These are phyloP conservation scores for Zaprionus ornatus DNA, from an alignment of 1,140 invertebrate genomes.

Conservation along the genomic window DNA sequence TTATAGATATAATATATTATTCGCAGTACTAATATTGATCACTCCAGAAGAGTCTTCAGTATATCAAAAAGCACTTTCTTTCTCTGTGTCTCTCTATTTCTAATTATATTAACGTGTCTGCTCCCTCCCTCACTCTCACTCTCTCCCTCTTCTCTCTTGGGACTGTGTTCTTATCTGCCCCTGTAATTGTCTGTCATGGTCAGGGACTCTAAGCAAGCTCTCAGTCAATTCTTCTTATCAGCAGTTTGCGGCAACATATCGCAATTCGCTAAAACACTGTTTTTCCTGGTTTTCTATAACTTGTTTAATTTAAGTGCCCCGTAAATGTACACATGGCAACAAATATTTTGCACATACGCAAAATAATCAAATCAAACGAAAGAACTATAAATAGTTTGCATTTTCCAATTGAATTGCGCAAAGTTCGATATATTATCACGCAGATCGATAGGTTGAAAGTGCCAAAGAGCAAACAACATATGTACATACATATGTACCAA, in stretches of 20 bases:
- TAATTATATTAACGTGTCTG: not conserved
- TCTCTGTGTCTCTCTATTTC: not conserved
- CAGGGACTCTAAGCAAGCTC: slow-evolving; percentile 4
- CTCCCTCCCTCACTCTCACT: not conserved
- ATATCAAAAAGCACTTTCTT: not conserved
- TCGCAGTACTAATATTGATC: not conserved
- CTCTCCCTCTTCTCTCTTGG: not conserved
- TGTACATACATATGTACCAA: not conserved
- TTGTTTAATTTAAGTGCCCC: slow-evolving; percentile 63
- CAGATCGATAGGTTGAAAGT: not conserved
- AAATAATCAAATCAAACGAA: slow-evolving; percentile 17
- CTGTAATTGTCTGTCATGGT: slow-evolving; percentile 39
- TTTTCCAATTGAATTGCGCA: slow-evolving; percentile 24
- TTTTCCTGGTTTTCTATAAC: slow-evolving; percentile 36
- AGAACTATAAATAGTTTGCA: slow-evolving; percentile 15
- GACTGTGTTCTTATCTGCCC: not conserved
- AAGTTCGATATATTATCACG: slow-evolving; percentile 30
- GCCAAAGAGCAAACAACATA: slow-evolving; percentile 11
- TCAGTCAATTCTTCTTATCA: slow-evolving; percentile 29
- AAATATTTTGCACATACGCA: slow-evolving; percentile 21
- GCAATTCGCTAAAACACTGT: slow-evolving; percentile 22
- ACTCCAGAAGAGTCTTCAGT: not conserved
- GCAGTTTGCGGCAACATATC: slow-evolving; percentile 33
- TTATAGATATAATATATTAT: not conserved
- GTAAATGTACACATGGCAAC: slow-evolving; percentile 46